phyloP scores from a whole-genome alignment of 2,797 vertebrate genomes.

The Florisuga fusca region DNA sequence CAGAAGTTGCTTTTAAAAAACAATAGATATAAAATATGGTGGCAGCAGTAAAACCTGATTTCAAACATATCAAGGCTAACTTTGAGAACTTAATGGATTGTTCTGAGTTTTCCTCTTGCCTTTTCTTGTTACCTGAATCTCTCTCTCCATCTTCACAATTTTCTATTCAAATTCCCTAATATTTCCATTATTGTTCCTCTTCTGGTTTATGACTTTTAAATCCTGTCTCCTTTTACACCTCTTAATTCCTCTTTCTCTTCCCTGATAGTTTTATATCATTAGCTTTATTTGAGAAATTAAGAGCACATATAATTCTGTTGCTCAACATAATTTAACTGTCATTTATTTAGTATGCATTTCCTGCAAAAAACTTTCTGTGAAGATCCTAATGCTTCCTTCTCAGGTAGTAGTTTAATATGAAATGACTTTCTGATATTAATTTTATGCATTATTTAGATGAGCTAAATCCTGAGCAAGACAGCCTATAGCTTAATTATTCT shows the following conservation, averaged over 20 bases:
- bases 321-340: not conserved
- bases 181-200: not conserved
- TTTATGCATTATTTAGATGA: conserved; percentile 63
- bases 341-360: not conserved
- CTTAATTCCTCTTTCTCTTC: not conserved
- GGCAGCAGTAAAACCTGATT: not conserved
- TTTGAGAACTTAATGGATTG: not conserved
- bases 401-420: not conserved
- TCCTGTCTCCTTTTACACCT: not conserved
- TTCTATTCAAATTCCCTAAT: not conserved
- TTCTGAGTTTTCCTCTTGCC: not conserved
- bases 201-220: not conserved
- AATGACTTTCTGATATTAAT: conserved; percentile 65
- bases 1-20: not conserved
- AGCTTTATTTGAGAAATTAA: not conserved
- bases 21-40: not conserved
- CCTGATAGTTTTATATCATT: not conserved
- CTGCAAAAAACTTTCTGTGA: not conserved
- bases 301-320: not conserved
- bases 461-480: conserved; percentile 59
- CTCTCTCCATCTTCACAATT: not conserved
- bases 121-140: not conserved
- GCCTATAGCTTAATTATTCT: conserved; percentile 75
- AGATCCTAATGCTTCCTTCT: not conserved
- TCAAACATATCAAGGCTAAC: not conserved